A percentile compares a stretch with the other conserved stretches of the same genome.
Evolutionary conservation across 1,140 invertebrate genomes (phyloP).

Genomic region (Melipona quadrifasciata): DNA sequence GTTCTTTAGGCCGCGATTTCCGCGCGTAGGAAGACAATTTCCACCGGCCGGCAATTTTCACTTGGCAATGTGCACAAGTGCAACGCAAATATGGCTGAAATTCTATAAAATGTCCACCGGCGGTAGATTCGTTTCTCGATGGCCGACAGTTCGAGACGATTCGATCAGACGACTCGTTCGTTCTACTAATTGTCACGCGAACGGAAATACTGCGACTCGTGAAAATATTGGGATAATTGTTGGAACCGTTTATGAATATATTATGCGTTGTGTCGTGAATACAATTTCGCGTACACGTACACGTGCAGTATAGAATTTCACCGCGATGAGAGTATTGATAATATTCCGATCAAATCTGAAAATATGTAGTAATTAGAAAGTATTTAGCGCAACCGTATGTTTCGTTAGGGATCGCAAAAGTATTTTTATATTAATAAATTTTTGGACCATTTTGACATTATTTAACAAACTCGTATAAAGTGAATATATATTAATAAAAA

Average conservation of each 20-base stretch:
- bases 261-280: neutral
- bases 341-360: no score
- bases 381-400: no score
- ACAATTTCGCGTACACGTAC: no score
- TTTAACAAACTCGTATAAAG: no score
- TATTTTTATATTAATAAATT: no score
- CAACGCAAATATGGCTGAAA: constrained; percentile 42
- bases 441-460: no score
- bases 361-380: no score
- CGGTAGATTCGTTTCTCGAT: constrained; percentile 28
- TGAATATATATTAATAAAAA: no score
- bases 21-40: neutral
- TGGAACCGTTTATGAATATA: neutral
- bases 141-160: neutral
- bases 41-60: constrained; percentile 33
- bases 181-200: neutral
- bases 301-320: no score
- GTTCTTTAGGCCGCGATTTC: constrained; percentile 26
- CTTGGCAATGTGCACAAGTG: constrained; percentile 43
- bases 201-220: neutral
- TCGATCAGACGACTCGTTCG: neutral
- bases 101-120: constrained; percentile 39
- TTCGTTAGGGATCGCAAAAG: no score
- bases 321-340: no score
- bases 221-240: neutral